Evolutionary conservation across 2,113 vertebrate species (phyloP).

Genomic region (Pteronura brasiliensis): DNA sequence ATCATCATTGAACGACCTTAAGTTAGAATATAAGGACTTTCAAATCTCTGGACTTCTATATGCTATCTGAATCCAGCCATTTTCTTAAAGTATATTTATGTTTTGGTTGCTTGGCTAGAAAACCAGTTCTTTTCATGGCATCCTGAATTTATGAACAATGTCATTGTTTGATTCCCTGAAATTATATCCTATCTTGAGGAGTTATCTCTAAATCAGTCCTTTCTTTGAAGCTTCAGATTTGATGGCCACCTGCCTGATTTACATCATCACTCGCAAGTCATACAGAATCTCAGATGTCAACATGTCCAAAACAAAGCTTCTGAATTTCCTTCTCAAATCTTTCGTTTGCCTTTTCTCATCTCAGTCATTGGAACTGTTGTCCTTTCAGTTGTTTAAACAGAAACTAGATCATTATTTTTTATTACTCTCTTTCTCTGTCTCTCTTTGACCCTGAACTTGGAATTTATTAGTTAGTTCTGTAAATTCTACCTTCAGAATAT

Average conservation of each 20-base stretch:
- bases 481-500: background rate
- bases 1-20: background rate
- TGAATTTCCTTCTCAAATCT: constrained; percentile 1
- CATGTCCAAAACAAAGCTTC: background rate
- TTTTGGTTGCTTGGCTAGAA: background rate
- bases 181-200: background rate
- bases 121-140: background rate
- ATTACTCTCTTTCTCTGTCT: background rate
- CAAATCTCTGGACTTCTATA: background rate
- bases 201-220: constrained; percentile 32
- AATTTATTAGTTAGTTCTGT: background rate
- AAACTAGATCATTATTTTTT: background rate
- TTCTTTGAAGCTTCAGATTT: constrained; percentile 30
- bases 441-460: background rate
- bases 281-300: background rate
- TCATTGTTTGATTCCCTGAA: background rate
- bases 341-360: background rate
- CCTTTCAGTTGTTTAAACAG: background rate
- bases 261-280: background rate
- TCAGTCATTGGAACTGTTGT: background rate
- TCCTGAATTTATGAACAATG: constrained; percentile 20
- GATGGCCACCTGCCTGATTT: background rate
- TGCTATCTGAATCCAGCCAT: background rate
- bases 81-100: background rate
- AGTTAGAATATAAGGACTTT: background rate